Evolutionary conservation across 2,113 vertebrate genomes (phyloP).

Genomic region (Microtus ochrogaster): DNA sequence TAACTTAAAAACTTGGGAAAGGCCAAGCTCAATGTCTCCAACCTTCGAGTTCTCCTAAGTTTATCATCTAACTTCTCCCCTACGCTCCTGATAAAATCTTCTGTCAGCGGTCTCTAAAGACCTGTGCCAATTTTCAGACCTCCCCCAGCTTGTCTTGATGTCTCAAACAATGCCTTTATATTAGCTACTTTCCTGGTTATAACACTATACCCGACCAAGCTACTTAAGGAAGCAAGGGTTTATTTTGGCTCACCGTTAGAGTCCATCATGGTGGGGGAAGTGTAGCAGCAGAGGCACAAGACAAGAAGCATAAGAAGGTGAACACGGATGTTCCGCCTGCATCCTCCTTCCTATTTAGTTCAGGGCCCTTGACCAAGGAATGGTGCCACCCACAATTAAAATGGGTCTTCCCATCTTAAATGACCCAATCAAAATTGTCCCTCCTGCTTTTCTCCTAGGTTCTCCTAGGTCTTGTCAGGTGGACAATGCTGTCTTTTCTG

Average conservation of each 20-base stretch:
- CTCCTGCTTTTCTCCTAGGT: not conserved
- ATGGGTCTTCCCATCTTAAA: not conserved
- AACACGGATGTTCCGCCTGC: fast-evolving
- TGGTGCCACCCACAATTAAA: not conserved
- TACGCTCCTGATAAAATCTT: not conserved
- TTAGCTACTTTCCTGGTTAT: not conserved
- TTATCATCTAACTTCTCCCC: not conserved
- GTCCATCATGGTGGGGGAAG: not conserved
- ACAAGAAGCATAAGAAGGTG: not conserved
- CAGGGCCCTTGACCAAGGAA: not conserved
- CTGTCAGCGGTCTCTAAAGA: not conserved
- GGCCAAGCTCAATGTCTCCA: not conserved
- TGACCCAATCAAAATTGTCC: not conserved
- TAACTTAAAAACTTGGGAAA: not conserved
- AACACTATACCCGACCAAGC: not conserved
- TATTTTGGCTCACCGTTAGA: not conserved
- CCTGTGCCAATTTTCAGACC: not conserved
- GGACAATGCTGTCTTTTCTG: not conserved
- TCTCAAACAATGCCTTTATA: not conserved
- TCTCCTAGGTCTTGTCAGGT: not conserved
- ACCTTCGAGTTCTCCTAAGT: not conserved
- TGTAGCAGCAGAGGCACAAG: not conserved
- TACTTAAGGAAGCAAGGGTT: not conserved
- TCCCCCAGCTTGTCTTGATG: not conserved
- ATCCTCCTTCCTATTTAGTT: not conserved